Evolutionary conservation across 2,888 invertebrate species (phyloP).

Genomic region (Noctua comes): DNA sequence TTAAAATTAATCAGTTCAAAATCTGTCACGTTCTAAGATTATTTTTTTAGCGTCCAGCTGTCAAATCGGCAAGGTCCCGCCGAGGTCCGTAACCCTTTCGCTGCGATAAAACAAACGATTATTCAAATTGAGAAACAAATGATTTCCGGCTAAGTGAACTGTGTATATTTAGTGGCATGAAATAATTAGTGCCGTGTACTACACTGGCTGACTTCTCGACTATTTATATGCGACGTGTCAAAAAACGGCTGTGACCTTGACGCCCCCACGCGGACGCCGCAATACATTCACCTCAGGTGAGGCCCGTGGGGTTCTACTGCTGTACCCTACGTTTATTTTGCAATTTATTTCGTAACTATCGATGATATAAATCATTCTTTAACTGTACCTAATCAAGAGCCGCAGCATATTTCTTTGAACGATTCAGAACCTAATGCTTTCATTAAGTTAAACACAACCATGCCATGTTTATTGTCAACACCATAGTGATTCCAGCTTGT

Average conservation of each 20-base stretch:
- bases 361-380: slow-evolving; percentile 40
- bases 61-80: slow-evolving; percentile 73
- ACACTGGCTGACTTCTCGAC: slow-evolving; percentile 79
- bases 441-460: slow-evolving; percentile 7
- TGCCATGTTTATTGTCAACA: slow-evolving; percentile 21
- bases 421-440: background rate
- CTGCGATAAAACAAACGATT: slow-evolving; percentile 79
- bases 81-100: slow-evolving; percentile 82
- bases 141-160: slow-evolving; percentile 83
- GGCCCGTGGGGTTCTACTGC: slow-evolving; percentile 80
- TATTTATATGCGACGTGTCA: slow-evolving; percentile 88
- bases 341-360: slow-evolving; percentile 65
- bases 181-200: slow-evolving; percentile 80
- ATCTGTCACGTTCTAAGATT: slow-evolving; percentile 48
- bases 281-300: slow-evolving; percentile 89
- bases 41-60: slow-evolving; percentile 59
- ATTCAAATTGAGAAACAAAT: slow-evolving; percentile 85
- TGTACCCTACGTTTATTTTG: slow-evolving; percentile 71
- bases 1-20: slow-evolving; percentile 45
- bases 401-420: background rate
- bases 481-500: background rate
- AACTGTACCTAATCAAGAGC: background rate
- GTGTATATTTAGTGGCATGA: slow-evolving; percentile 77
- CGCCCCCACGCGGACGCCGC: slow-evolving; percentile 87
- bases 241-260: slow-evolving; percentile 89